phyloP scores from a whole-genome alignment of 2,113 vertebrate genomes.

The Desmodus rotundus region DNA sequence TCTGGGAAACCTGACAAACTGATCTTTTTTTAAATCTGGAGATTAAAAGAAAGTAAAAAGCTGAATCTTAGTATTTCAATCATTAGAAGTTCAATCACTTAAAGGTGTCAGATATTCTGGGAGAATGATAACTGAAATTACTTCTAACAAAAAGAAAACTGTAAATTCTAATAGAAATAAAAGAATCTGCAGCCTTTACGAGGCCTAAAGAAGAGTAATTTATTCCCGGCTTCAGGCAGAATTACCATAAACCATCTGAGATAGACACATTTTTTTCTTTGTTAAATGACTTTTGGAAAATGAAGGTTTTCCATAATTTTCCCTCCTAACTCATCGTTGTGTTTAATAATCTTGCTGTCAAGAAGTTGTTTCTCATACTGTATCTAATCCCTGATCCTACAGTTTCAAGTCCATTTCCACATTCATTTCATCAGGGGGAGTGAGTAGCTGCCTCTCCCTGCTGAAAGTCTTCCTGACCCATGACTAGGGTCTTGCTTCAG shows the following conservation, averaged over 20 bases:
- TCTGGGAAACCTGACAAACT: not conserved
- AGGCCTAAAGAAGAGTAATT: slow-evolving; percentile 57
- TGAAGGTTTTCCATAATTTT: slow-evolving; percentile 62
- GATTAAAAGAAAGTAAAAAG: slow-evolving; percentile 40
- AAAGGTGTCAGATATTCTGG: slow-evolving; percentile 15
- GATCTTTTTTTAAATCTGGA: not conserved
- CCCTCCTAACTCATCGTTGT: slow-evolving; percentile 53
- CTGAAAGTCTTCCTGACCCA: not conserved
- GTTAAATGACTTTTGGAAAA: slow-evolving; percentile 59
- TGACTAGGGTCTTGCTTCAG: not conserved
- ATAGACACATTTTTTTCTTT: slow-evolving; percentile 51
- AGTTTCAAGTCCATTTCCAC: not conserved
- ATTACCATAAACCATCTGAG: slow-evolving; percentile 58
- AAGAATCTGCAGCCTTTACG: not conserved
- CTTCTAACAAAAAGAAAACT: slow-evolving; percentile 51
- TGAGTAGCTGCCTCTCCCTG: not conserved
- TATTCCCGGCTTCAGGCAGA: slow-evolving; percentile 35
- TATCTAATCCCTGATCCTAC: not conserved
- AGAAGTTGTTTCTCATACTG: slow-evolving; percentile 36
- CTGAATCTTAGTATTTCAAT: not conserved
- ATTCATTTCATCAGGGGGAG: not conserved
- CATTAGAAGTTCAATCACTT: slow-evolving; percentile 41
- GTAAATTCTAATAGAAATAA: slow-evolving; percentile 63
- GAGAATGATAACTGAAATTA: slow-evolving; percentile 36
- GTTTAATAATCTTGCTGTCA: slow-evolving; percentile 63